These are phyloP conservation scores for Philaenus spumarius DNA, from an alignment of 1,140 invertebrate species.

Conservation along the genomic window DNA sequence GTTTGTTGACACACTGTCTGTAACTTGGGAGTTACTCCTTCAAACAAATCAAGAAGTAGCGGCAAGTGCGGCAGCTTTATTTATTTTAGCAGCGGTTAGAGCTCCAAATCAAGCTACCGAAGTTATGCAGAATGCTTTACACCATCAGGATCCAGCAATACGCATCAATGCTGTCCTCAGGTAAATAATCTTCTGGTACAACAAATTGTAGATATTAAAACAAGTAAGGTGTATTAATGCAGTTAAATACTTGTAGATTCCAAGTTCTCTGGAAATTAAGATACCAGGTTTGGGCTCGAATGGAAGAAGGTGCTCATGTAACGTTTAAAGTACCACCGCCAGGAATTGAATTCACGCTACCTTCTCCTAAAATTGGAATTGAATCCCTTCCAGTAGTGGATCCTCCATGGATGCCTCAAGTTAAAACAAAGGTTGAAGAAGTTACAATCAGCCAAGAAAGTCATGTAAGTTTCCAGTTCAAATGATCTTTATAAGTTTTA, in stretches of 20 bases:
- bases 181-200: slow-evolving; percentile 38
- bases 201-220: slow-evolving; percentile 1
- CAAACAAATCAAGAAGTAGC: slow-evolving; percentile 71
- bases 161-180: slow-evolving; percentile 75
- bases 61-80: slow-evolving; percentile 77
- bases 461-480: slow-evolving; percentile 62
- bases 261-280: slow-evolving; percentile 93
- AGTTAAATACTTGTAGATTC: slow-evolving; percentile 67
- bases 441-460: slow-evolving; percentile 98
- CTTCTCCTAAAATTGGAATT: slow-evolving; percentile 96
- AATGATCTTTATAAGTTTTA: too few relatives aligned
- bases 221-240: too few relatives aligned
- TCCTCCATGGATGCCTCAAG: slow-evolving; percentile 97
- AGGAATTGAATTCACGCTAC: slow-evolving; percentile 96
- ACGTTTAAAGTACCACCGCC: slow-evolving; percentile 97
- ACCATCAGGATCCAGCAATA: slow-evolving; percentile 68
- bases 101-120: slow-evolving; percentile 79
- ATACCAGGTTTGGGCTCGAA: slow-evolving; percentile 98
- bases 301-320: slow-evolving; percentile 94
- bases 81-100: slow-evolving; percentile 87
- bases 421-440: slow-evolving; percentile 98
- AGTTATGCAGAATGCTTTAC: slow-evolving; percentile 79
- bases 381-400: slow-evolving; percentile 92
- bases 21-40: slow-evolving; percentile 90
- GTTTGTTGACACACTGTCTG: slow-evolving; percentile 78